phyloP scores from a whole-genome alignment of 2,888 invertebrate species.

The Eristalinus aeneus region DNA sequence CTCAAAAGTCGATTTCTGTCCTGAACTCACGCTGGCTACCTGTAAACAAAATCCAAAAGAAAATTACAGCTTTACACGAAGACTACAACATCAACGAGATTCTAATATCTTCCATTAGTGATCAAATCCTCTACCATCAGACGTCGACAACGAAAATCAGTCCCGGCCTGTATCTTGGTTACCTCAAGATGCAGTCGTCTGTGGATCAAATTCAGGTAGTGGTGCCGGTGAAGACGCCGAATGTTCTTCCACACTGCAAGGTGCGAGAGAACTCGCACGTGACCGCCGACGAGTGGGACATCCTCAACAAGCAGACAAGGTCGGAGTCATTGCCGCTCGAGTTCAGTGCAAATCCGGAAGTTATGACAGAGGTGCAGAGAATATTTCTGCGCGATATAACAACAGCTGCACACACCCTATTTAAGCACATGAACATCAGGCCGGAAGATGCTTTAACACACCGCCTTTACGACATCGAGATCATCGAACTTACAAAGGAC shows the following conservation, averaged over 20 bases:
- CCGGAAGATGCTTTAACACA: constrained; percentile 87
- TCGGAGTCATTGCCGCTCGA: constrained; percentile 74
- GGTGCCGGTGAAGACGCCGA: constrained; percentile 95
- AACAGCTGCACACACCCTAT: constrained; percentile 87
- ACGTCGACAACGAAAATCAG: constrained; percentile 90
- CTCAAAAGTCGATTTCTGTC: constrained; percentile 91
- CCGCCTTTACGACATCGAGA: constrained; percentile 95
- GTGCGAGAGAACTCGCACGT: constrained; percentile 97
- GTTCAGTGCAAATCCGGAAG: constrained; percentile 80
- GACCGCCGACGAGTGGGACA: constrained; percentile 98
- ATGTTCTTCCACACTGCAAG: constrained; percentile 96
- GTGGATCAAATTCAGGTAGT: constrained; percentile 96
- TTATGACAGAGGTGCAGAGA: constrained; percentile 88
- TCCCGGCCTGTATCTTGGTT: constrained; percentile 96
- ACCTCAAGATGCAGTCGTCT: constrained; percentile 97
- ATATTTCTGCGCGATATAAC: constrained; percentile 90
- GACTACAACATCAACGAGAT: constrained; percentile 90
- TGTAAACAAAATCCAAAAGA: constrained; percentile 90
- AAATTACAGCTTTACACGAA: constrained; percentile 87
- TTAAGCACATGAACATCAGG: constrained; percentile 90
- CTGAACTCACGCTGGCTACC: constrained; percentile 96
- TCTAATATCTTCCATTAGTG: constrained; percentile 92
- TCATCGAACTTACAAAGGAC: constrained; percentile 94
- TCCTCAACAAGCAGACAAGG: constrained; percentile 84
- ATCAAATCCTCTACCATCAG: constrained; percentile 86